A percentile compares a stretch with the other conserved stretches of the same genome.
These are phyloP conservation scores for Zaprionus taronus DNA, from an alignment of 1,140 invertebrate species.

Conservation along the genomic window DNA sequence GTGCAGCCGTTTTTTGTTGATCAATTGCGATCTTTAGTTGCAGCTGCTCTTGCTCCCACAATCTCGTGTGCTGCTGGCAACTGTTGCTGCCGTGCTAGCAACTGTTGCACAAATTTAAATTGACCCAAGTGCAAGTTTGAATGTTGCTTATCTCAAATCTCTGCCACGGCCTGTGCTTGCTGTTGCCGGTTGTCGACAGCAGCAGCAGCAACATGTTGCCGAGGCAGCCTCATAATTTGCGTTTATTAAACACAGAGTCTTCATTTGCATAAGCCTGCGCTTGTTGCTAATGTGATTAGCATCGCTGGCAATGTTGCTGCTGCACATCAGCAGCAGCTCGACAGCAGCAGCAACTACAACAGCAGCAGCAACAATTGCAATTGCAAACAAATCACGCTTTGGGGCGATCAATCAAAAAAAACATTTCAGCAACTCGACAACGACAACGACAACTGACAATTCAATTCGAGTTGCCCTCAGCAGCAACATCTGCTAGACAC, in stretches of 20 bases:
- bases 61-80: slow-evolving; percentile 61
- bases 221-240: slow-evolving; percentile 71
- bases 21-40: slow-evolving; percentile 77
- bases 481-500: slow-evolving; percentile 18
- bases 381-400: slow-evolving; percentile 75
- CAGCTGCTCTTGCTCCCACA: slow-evolving; percentile 72
- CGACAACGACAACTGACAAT: slow-evolving; percentile 68
- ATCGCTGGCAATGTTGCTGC: slow-evolving; percentile 44
- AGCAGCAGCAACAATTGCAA: slow-evolving; percentile 41
- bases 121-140: slow-evolving; percentile 82
- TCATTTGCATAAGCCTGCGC: slow-evolving; percentile 75
- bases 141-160: slow-evolving; percentile 78
- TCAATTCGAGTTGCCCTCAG: slow-evolving; percentile 53
- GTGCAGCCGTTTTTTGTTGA: slow-evolving; percentile 37
- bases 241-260: slow-evolving; percentile 77
- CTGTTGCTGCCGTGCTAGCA: slow-evolving; percentile 54
- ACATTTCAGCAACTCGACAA: slow-evolving; percentile 35
- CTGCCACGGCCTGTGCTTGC: slow-evolving; percentile 16
- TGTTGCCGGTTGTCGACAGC: slow-evolving; percentile 24
- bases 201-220: slow-evolving; percentile 36
- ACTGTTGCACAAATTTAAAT: slow-evolving; percentile 82
- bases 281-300: slow-evolving; percentile 48
- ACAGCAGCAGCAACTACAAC: slow-evolving; percentile 23
- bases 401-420: slow-evolving; percentile 66
- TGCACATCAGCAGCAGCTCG: slow-evolving; percentile 21